These are phyloP conservation scores for Scaptomyza parva DNA, from an alignment of 2,888 invertebrate genomes.

Conservation along the genomic window DNA sequence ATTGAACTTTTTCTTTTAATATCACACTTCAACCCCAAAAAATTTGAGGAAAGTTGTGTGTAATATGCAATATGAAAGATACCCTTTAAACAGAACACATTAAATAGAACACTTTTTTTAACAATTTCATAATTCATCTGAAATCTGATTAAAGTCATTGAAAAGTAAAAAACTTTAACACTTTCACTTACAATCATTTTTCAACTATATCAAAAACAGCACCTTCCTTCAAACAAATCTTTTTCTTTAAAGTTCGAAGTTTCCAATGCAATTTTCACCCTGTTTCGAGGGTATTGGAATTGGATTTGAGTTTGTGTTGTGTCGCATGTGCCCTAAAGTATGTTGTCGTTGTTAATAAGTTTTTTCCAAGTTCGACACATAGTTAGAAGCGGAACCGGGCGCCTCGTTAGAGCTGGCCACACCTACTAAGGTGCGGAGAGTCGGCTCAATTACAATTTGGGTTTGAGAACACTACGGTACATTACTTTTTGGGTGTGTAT, in stretches of 20 bases:
- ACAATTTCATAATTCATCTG: too few species aligned
- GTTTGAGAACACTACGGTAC: conserved; percentile 31
- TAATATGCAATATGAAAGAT: too few species aligned
- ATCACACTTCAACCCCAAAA: conserved; percentile 33
- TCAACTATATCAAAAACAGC: too few species aligned
- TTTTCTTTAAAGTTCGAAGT: neutral
- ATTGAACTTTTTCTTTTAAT: conserved; percentile 28
- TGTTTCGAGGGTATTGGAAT: conserved; percentile 12
- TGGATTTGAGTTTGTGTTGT: conserved; percentile 14
- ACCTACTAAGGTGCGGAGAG: conserved; percentile 29
- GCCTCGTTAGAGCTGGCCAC: conserved; percentile 49
- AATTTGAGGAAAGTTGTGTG: too few species aligned
- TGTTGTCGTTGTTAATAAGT: conserved; percentile 47
- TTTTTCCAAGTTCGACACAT: conserved; percentile 35
- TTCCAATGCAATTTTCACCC: neutral
- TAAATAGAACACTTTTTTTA: too few species aligned
- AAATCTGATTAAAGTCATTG: too few species aligned
- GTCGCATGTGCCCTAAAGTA: conserved; percentile 46
- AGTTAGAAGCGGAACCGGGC: conserved; percentile 11
- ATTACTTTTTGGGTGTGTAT: conserved; percentile 27
- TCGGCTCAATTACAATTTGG: conserved; percentile 38
- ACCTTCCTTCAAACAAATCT: too few species aligned
- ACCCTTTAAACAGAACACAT: too few species aligned
- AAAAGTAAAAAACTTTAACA: too few species aligned
- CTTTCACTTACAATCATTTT: too few species aligned